phyloP scores from a whole-genome alignment of 2,888 invertebrate species.

The Pollenia amentaria region DNA sequence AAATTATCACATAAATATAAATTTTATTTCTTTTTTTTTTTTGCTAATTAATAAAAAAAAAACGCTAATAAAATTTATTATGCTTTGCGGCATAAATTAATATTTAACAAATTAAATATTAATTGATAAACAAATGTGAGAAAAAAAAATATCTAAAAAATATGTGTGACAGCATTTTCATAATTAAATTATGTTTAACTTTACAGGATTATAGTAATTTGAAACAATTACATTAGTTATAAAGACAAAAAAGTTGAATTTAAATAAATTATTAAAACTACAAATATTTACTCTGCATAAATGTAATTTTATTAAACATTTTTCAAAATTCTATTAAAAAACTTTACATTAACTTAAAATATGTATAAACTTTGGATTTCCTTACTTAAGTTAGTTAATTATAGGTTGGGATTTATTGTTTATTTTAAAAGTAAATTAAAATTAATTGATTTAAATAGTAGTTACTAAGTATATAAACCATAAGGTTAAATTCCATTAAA shows the following conservation, averaged over 20 bases:
- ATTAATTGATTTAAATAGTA: conserved; percentile 37
- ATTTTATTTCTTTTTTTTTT: neutral
- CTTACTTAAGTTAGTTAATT: conserved; percentile 43
- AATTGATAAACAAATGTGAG: conserved; percentile 47
- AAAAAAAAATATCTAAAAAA: neutral
- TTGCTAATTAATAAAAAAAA: neutral
- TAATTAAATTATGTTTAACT: conserved; percentile 50
- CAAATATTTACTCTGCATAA: conserved; percentile 21
- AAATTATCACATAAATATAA: too few species aligned
- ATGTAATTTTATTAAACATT: conserved; percentile 16
- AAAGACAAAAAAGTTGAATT: conserved; percentile 18
- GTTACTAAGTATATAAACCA: neutral
- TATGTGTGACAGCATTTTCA: conserved; percentile 53
- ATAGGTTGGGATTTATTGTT: conserved; percentile 29
- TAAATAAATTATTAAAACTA: conserved; percentile 8
- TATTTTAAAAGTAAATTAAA: conserved; percentile 11
- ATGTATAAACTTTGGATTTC: conserved; percentile 28
- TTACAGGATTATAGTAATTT: conserved; percentile 40
- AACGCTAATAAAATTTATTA: neutral
- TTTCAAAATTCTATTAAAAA: conserved; percentile 35
- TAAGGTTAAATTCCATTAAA: conserved; percentile 35
- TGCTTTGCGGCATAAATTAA: conserved; percentile 52
- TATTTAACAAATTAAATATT: conserved; percentile 60
- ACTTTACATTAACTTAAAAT: conserved; percentile 4
- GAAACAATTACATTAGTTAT: conserved; percentile 20